Evolutionary conservation across 2,888 invertebrate genomes (phyloP), one percentile per base, ranked within the genome.

Genomic region (Dicroscelio sp.): DNA sequence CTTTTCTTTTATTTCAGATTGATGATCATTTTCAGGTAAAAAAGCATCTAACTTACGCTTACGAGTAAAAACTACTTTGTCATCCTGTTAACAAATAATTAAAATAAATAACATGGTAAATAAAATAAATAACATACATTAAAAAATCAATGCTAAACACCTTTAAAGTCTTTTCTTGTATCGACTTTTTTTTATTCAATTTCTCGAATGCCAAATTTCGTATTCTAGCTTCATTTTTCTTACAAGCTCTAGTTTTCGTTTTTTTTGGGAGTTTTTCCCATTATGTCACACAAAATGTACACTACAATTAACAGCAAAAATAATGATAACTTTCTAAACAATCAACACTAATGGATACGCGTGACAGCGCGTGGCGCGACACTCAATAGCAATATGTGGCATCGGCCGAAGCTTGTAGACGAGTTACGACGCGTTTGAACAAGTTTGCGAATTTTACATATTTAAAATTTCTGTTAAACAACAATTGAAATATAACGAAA

Each of bases 71-170:
- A 63, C 6, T 63, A 20, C 5, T 63, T 23, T 27, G 23, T 63
- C 27, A 63, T 27, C 63, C 63, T 63, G 63, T 63, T 63, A 12
- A 14, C 27, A 63, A 63, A 63, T 63, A 63, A 63, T 63, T 27
- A 63, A 63, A 63, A 63, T 27, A 63, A 63, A 63, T 63, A 63
- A 63, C 30, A 63, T 63, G 20, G 27, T 30, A 63, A 63, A 63
- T 63, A 20, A 63, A 27, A 63, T 63, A 63, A 63, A 63, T 58
- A 58, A 58, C 58, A n/a, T 8, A 58, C 23, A 63, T 63, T 27
- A 30, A 23, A 25, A 63, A 63, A 63, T 63, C 6, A 63, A 63
- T 63, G 30, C 6, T 30, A 63, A 63, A 63, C 27, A 63, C 63
- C 63, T 63, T 63, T 27, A 30, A 6, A 63, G 30, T 63, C 63